Evolutionary conservation across 2,888 invertebrate species (phyloP).

Genomic region (Leptinotarsa juncta): DNA sequence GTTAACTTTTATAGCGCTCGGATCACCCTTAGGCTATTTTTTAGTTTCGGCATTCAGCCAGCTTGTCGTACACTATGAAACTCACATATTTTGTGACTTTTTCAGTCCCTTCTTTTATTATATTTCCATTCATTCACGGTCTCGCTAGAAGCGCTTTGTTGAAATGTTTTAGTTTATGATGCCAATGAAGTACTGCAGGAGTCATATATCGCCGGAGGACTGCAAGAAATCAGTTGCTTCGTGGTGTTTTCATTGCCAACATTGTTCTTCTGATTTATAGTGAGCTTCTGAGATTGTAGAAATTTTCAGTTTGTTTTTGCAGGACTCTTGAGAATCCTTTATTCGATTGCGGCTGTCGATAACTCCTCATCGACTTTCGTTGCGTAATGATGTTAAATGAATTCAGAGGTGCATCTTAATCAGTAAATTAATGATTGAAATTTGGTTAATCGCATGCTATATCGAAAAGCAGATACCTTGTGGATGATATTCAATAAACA

Average conservation of each 20-base stretch:
- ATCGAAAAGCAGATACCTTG: no score
- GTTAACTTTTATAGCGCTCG: background rate
- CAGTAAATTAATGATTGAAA: no score
- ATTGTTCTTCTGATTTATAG: background rate
- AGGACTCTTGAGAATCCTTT: no score
- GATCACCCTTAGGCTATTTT: background rate
- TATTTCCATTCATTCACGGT: conserved; percentile 1
- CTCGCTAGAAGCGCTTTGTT: conserved; percentile 7
- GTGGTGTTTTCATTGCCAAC: background rate
- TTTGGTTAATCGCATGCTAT: no score
- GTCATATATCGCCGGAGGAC: background rate
- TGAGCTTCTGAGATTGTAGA: background rate
- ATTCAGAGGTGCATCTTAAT: no score
- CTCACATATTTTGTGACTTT: background rate
- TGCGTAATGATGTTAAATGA: no score
- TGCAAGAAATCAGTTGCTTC: background rate
- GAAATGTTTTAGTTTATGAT: conserved; percentile 4
- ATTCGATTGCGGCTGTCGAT: no score
- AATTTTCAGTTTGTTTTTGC: no score
- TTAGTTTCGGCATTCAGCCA: background rate
- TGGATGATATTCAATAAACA: no score
- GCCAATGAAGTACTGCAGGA: background rate
- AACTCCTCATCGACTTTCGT: no score
- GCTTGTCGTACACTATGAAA: background rate
- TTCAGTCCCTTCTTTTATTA: conserved; percentile 5